phyloP scores from a whole-genome alignment of 1,140 invertebrate species.

The Popillia japonica region DNA sequence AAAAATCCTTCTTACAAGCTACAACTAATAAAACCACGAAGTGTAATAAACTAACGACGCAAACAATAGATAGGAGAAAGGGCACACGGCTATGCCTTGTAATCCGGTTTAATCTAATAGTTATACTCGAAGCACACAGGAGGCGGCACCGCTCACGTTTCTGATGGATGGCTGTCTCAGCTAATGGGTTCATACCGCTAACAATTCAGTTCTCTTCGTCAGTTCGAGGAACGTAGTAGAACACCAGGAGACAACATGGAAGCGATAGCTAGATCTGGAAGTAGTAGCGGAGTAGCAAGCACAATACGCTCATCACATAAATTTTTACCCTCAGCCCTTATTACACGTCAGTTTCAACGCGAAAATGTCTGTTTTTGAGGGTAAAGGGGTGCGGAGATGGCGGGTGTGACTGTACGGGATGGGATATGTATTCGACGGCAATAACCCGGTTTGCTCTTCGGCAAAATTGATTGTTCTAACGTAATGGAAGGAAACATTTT shows the following conservation, averaged over 20 bases:
- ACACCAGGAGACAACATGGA: no score
- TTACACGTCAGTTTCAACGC: constrained; percentile 27
- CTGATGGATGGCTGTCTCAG: constrained; percentile 11
- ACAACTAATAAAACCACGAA: neutral
- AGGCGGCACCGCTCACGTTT: neutral
- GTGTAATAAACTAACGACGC: neutral
- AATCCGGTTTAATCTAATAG: constrained; percentile 32
- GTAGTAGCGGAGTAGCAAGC: neutral
- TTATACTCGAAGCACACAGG: neutral
- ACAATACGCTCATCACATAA: constrained; percentile 31
- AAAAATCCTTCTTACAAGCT: no score
- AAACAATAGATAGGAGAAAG: no score
- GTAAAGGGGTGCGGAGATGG: neutral
- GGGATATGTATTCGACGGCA: constrained; percentile 25
- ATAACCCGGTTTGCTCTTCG: constrained; percentile 30
- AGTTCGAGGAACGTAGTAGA: no score
- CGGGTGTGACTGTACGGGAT: neutral
- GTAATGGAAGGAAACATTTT: constrained; percentile 33
- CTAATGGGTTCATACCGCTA: constrained; percentile 20
- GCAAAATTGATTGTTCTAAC: constrained; percentile 28
- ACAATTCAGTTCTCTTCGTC: neutral
- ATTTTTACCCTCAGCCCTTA: constrained; percentile 26
- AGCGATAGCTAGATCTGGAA: no score
- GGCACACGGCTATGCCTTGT: neutral
- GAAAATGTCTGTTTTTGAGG: neutral